A percentile compares a stretch with the other conserved stretches of the same genome.
These are phyloP conservation scores for Oikopleura vanhoeffeni DNA, from an alignment of 23 tunicate genomes.

Conservation along the genomic window DNA sequence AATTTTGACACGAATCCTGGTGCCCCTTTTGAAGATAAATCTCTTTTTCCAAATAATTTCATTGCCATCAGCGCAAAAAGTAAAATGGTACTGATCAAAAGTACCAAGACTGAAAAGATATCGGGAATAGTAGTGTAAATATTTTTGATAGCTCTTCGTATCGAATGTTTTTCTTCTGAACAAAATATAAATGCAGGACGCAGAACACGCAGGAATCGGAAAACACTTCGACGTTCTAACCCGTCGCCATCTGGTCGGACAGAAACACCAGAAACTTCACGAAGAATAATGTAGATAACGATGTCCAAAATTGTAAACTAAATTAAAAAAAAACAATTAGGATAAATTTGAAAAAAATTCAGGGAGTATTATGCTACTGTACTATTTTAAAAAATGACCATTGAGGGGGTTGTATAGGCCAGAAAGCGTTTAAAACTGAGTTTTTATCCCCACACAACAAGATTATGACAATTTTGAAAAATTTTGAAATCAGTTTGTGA, in stretches of 20 bases:
- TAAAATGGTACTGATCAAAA: constrained; percentile 71
- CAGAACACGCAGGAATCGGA: constrained; percentile 52
- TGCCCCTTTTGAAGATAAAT: constrained; percentile 20
- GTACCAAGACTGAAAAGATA: constrained; percentile 49
- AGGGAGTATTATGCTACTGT: too few species aligned
- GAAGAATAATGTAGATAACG: constrained; percentile 39
- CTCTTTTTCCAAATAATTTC: constrained; percentile 53
- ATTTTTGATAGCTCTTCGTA: constrained; percentile 75
- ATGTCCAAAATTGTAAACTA: constrained; percentile 76
- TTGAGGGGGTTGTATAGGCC: too few species aligned
- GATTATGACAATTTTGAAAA: too few species aligned
- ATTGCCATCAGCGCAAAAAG: constrained; percentile 77
- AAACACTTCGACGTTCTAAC: constrained; percentile 14
- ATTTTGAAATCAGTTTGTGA: too few species aligned
- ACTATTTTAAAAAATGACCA: too few species aligned
- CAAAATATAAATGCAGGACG: constrained; percentile 75
- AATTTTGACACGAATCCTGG: constrained; percentile 15
- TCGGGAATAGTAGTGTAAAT: constrained; percentile 75
- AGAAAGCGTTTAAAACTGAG: too few species aligned
- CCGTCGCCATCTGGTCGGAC: constrained; percentile 24
- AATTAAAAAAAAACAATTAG: not conserved
- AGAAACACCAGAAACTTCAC: constrained; percentile 10
- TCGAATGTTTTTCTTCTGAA: constrained; percentile 81
- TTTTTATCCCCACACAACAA: too few species aligned
- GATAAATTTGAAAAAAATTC: not conserved